Evolutionary conservation across 2,113 vertebrate genomes (phyloP), one percentile per base, ranked within the genome.

Genomic region (Nansenia antarctica): DNA sequence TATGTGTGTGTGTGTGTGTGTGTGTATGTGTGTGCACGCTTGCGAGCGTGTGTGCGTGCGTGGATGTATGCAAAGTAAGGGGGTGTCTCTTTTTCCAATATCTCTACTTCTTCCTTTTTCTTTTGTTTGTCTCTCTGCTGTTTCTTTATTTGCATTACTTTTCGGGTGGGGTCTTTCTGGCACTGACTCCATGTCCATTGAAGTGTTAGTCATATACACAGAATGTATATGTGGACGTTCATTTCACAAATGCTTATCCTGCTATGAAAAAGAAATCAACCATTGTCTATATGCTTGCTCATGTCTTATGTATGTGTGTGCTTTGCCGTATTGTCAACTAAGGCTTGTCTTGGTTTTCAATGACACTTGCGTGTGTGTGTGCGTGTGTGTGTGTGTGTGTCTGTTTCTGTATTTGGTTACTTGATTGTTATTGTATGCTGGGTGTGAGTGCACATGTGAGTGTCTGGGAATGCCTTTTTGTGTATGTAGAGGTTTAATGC

Each of bases 161-260:
- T n/a, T n/a, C n/a, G n/a, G n/a, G n/a, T n/a, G n/a, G n/a, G n/a
- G n/a, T n/a, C 49, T 52, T 24, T 24, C 27, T 58, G 26, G 11
- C 34, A 20, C 64, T 57, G 34, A 20, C 18, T 63, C 35, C 55
- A 67, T 68, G 47, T 26, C 22, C 70, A 64, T 47, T 49, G 53
- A 62, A 63, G 42, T 24, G 1, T 35, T 39, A 7, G 35, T 61
- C 70, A 73, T 70, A 74, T 70, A 70, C 54, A 63, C 42, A 29
- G 34, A 57, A 61, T 76, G 79, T 79, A 77, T 77, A 73, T 71
- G 72, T 45, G 71, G 69, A 47, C 35, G 20, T 49, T 66, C 74
- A 78, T 77, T 66, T 42, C 65, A 80, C 63, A 62, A 64, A 26
- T 80, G 79, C 77, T 80, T 78, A 78, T 84, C 72, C 82, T 68